These are phyloP conservation scores for Eupsittula cactorum DNA, from an alignment of 2,113 vertebrate genomes.

Conservation along the genomic window DNA sequence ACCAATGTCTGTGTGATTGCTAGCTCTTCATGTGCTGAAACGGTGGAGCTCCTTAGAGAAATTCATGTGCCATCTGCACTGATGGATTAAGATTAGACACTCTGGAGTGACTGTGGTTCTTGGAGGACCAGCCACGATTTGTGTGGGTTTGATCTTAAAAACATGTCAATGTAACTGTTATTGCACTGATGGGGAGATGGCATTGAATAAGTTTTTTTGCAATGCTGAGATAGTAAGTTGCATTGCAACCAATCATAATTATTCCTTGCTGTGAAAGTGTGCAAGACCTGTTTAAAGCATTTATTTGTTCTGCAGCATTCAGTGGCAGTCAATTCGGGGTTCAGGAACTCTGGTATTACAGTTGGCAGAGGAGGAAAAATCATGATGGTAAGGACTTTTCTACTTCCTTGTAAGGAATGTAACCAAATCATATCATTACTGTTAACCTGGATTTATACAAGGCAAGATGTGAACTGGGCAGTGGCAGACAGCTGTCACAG, in stretches of 20 bases:
- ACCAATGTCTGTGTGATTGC: rapidly evolving
- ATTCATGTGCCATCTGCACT: rapidly evolving
- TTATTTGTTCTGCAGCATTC: slow-evolving; percentile 79
- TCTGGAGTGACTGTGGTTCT: background rate
- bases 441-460: rapidly evolving
- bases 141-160: background rate
- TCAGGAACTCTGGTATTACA: slow-evolving; percentile 94
- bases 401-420: background rate
- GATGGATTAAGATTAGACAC: background rate
- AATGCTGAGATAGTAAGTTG: background rate
- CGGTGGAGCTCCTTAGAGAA: background rate
- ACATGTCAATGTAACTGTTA: background rate
- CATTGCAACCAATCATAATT: background rate
- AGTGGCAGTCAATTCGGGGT: slow-evolving; percentile 86
- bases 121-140: background rate
- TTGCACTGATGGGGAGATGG: background rate
- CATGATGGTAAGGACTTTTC: slow-evolving; percentile 80
- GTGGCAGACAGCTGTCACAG: background rate
- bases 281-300: background rate
- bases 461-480: background rate
- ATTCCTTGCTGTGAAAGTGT: background rate
- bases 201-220: background rate
- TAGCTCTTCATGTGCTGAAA: background rate
- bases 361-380: slow-evolving; percentile 90
- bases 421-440: background rate